Evolutionary conservation across 2,113 vertebrate genomes (phyloP), one percentile per base, ranked within the genome.

Genomic region (Corythaixoides concolor): DNA sequence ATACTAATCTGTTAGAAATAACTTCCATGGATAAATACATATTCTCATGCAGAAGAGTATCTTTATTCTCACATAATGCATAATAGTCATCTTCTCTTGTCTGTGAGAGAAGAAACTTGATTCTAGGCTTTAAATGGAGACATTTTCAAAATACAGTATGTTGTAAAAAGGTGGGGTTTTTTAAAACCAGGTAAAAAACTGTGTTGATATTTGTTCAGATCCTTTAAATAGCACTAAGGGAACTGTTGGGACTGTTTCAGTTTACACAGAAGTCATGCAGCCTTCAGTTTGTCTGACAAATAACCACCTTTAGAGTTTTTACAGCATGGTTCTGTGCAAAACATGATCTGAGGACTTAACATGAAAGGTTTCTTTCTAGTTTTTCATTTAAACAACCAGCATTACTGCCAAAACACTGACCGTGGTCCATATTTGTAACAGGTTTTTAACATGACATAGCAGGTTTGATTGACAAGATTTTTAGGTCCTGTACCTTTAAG

Each of bases 401-500:
- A 98, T 98, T 98, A 98, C 98, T 98, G 98, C 98, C 98, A 98
- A 97, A 98, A 97, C 97, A 97, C 97, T 92, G 96, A 90, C 79
- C 74, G 98, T 98, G 98, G 97, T 98, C 97, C 98, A 98, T 95
- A 97, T 98, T 98, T 98, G 76, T 98, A 98, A 96, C 97, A 94
- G 91, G 96, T 98, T 98, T 98, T 98, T 98, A 98, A 98, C 98
- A 98, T 97, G 95, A 98, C 97, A 97, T 97, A 97, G 91, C 93
- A 96, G 89, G 95, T 98, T 97, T 97, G 97, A 97, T 64, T 96
- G 95, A 97, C 93, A 91, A 98, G 94, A 97, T 98, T 98, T 98
- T 97, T 98, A 98, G 96, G 98, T 97, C 97, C 93, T 96, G 86
- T 97, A 98, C 89, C 97, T 98, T 96, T 95, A 93, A 96, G 84